Evolutionary conservation across 2,888 invertebrate genomes (phyloP).

Genomic region (Stenchaetothrips biformis): DNA sequence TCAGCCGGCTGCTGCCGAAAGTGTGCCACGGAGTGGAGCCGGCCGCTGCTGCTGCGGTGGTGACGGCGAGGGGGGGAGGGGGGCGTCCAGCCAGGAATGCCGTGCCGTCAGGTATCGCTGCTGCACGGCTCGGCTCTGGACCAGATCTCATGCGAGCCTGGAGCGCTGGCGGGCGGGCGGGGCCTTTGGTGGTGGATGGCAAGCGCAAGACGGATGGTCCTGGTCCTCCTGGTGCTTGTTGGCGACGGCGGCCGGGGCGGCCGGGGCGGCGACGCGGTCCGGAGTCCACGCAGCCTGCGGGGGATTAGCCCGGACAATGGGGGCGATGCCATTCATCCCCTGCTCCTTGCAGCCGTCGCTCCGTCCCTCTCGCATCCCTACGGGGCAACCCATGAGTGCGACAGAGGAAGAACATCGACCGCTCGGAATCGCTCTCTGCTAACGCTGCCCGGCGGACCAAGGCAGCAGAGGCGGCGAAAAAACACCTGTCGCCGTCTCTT

Average conservation of each 20-base stretch:
- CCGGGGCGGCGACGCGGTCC: background rate
- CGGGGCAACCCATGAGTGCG: background rate
- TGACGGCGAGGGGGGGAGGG: background rate
- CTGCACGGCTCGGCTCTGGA: slow-evolving; percentile 14
- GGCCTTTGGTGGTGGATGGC: background rate
- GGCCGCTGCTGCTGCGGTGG: background rate
- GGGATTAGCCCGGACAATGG: background rate
- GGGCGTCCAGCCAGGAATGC: background rate
- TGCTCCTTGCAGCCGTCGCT: background rate
- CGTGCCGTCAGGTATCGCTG: slow-evolving; percentile 20
- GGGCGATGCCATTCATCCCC: background rate
- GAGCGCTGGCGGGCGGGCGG: background rate
- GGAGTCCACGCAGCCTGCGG: background rate
- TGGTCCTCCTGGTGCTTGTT: too few species aligned
- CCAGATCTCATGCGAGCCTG: slow-evolving; percentile 14
- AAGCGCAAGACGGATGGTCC: background rate
- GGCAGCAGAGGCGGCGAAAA: background rate
- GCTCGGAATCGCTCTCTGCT: background rate
- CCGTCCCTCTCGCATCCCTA: background rate
- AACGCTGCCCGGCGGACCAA: background rate
- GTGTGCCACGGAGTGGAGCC: slow-evolving; percentile 13
- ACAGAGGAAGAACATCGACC: background rate
- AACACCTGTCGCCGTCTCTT: background rate
- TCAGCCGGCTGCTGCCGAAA: background rate
- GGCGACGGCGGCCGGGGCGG: too few species aligned